Evolutionary conservation across 2,113 vertebrate species (phyloP).

Genomic region (Xenus cinereus): DNA sequence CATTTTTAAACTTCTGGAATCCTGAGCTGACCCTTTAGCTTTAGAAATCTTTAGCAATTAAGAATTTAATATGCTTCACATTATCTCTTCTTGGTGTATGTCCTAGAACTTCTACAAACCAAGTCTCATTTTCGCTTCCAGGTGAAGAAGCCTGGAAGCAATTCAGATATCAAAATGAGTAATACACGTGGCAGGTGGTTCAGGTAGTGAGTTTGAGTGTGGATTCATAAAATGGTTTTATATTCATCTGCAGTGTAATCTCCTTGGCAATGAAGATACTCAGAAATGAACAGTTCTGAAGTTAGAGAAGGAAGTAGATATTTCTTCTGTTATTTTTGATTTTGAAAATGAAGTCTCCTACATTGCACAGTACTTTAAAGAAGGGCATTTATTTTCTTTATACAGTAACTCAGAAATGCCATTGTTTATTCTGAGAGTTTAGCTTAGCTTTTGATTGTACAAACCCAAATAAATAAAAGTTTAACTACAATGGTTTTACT

Average conservation of each 20-base stretch:
- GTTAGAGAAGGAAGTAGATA: neutral
- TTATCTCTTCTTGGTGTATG: neutral
- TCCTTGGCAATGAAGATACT: neutral
- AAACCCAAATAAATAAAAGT: neutral
- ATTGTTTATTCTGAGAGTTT: neutral
- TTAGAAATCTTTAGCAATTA: neutral
- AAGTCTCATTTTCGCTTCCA: neutral
- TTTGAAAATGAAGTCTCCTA: neutral
- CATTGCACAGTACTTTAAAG: neutral
- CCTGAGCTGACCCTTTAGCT: neutral
- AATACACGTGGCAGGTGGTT: neutral
- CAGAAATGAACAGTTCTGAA: neutral
- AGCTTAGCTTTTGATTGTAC: neutral
- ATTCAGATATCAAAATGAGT: neutral
- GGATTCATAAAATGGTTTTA: neutral
- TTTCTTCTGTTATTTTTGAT: neutral
- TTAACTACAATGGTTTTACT: neutral
- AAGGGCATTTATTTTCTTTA: neutral
- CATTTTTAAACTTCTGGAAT: neutral
- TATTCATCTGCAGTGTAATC: neutral
- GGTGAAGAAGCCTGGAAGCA: neutral
- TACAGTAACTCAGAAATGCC: neutral
- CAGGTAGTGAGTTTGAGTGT: neutral
- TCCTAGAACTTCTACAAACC: neutral
- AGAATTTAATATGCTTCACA: neutral